Evolutionary conservation across 1,140 invertebrate species (phyloP), one percentile per base, ranked within the genome.

Genomic region (Drepana arcuata): DNA sequence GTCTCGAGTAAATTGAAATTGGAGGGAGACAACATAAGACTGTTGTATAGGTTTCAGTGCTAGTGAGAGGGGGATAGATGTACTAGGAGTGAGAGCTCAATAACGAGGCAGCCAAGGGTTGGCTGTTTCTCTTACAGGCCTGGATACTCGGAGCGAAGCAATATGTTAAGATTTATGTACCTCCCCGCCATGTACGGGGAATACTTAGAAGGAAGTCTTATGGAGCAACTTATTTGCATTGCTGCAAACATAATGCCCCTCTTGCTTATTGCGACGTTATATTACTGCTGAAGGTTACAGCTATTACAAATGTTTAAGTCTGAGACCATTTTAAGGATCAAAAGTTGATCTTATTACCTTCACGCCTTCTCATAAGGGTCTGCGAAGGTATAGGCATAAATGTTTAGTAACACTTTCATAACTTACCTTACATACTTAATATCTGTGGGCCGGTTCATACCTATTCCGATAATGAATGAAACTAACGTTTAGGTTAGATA

Each of bases 1-100:
- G 56, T 75, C 73, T 79, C 74, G 72, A 82, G 79, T 81, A 80
- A 84, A 84, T 84, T 82, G 80, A 81, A 83, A 83, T 82, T 62
- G 57, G 71, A 84, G 47, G 38, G 67, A 71, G 80, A 84, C 30
- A 30, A 65, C 57, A 50, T 40, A 38, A 38, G 34, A 12, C 7
- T 11, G 15, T 43, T 29, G 26, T 39, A 46, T 34, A 26, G 33
- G 5, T 37, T 42, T 47, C 26, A 42, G n/a, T 11, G 18, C 24
- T 28, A 10, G 78, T 36, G 40, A 1, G 59, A 80, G 41, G 55
- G 49, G 44, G 75, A 82, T 35, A 41, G 48, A 36, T 34, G 32
- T 14, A 44, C 32, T 50, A 48, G 64, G 72, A 74, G 79, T 84
- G 78, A 84, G 83, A 83, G 83, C 63, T 82, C 73, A 83, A 84